Conservation (phyloP, 2,888 invertebrate genomes). For the Cantharis nigra region DNA sequence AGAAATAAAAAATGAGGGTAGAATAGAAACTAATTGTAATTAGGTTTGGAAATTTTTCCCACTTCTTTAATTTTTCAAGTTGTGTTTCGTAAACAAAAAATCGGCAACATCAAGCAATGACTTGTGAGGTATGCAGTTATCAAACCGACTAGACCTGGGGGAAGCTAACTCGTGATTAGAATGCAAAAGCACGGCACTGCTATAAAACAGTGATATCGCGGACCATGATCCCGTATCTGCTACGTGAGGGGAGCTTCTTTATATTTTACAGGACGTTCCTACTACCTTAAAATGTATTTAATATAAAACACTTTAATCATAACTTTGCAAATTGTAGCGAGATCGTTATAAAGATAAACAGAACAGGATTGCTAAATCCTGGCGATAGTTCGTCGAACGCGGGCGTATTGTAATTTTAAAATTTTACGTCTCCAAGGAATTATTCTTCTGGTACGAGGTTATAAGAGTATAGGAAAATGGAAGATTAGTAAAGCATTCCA, state of each 20-base stretch:
- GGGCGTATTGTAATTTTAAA: neutral
- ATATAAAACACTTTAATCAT: neutral
- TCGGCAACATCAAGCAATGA: slow-evolving; percentile 11
- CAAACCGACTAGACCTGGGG: slow-evolving; percentile 27
- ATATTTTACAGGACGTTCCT: slow-evolving; percentile 4
- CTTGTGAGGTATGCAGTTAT: slow-evolving; percentile 24
- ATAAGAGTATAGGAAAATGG: neutral
- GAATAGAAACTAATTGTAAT: slow-evolving; percentile 15
- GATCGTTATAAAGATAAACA: neutral
- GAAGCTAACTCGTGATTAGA: slow-evolving; percentile 34
- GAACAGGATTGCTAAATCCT: neutral
- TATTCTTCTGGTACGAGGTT: neutral
- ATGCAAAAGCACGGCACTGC: slow-evolving; percentile 37
- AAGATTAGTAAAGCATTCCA: slow-evolving; percentile 2
- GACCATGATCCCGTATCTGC: slow-evolving; percentile 27
- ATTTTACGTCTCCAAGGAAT: neutral
- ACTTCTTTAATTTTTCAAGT: neutral
- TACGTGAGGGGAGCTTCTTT: slow-evolving; percentile 23
- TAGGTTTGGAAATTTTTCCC: neutral
- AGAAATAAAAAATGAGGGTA: slow-evolving; percentile 11
- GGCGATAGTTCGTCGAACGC: neutral
- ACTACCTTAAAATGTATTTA: neutral
- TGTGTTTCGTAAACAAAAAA: slow-evolving; percentile 8
- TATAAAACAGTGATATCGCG: slow-evolving; percentile 36
- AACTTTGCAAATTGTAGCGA: slow-evolving; percentile 2